A percentile compares a stretch with the other conserved stretches of the same genome.
Evolutionary conservation across 2,797 vertebrate species (phyloP).

Genomic region (Cephalopachus bancanus): DNA sequence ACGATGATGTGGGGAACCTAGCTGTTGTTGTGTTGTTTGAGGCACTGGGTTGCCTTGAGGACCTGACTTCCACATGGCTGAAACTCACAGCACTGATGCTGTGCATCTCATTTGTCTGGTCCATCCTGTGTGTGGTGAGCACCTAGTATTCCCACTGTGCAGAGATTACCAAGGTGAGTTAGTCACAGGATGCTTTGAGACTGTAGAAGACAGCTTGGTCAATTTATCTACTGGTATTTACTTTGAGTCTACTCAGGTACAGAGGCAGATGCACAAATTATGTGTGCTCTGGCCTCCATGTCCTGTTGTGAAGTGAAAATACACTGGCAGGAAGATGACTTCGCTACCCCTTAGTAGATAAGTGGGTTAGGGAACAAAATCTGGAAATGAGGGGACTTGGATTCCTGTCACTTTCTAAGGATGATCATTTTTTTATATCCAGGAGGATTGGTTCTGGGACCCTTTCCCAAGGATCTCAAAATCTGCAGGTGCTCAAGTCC

Average conservation of each 20-base stretch:
- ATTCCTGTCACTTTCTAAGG: neutral
- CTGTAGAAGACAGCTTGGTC: neutral
- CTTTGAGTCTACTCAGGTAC: neutral
- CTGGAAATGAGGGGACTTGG: neutral
- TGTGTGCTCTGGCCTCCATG: neutral
- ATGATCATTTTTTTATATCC: neutral
- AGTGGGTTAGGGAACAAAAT: neutral
- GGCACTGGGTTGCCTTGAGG: neutral
- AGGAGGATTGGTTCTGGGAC: neutral
- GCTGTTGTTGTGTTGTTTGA: neutral
- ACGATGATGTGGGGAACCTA: neutral
- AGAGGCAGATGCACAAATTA: neutral
- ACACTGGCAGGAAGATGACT: fast-evolving
- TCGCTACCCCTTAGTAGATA: neutral
- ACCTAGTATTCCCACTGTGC: neutral
- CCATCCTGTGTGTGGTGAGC: neutral
- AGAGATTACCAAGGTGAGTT: neutral
- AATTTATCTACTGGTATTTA: neutral
- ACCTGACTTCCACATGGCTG: neutral
- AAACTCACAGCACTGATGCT: neutral
- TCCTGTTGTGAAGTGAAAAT: neutral
- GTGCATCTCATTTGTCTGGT: neutral
- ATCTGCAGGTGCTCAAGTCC: neutral
- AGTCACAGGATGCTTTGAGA: neutral
- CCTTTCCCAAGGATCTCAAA: neutral